phyloP scores from a whole-genome alignment of 2,113 vertebrate species.

The Ranitomeya imitator region DNA sequence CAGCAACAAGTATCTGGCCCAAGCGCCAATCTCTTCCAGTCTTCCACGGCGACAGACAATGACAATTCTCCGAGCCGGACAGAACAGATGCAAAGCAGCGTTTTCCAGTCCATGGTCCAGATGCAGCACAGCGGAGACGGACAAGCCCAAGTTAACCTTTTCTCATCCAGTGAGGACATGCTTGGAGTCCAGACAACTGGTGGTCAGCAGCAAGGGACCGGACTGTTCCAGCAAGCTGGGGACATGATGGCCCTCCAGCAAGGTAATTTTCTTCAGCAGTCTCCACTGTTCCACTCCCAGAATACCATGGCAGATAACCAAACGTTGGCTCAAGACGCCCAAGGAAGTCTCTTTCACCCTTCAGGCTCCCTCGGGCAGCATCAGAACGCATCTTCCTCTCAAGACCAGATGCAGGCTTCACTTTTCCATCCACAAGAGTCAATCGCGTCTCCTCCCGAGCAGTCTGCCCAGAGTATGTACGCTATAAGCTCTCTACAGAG shows the following conservation, averaged over 20 bases:
- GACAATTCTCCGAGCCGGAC: slow-evolving; percentile 72
- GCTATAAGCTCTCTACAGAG: slow-evolving; percentile 74
- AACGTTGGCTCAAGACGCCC: slow-evolving; percentile 76
- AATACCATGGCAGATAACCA: slow-evolving; percentile 82
- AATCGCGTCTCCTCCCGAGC: slow-evolving; percentile 83
- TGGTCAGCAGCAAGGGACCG: slow-evolving; percentile 79
- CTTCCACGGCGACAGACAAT: slow-evolving; percentile 71
- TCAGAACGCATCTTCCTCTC: slow-evolving; percentile 80
- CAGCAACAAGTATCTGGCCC: slow-evolving; percentile 79
- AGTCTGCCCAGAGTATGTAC: slow-evolving; percentile 84
- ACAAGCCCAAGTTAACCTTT: slow-evolving; percentile 77
- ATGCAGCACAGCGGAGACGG: slow-evolving; percentile 77
- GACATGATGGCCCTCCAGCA: slow-evolving; percentile 90
- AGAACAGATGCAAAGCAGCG: slow-evolving; percentile 75
- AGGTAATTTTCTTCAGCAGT: slow-evolving; percentile 85
- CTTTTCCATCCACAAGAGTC: slow-evolving; percentile 85
- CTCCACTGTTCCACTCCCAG: slow-evolving; percentile 87
- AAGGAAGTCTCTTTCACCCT: slow-evolving; percentile 77
- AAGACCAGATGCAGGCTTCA: slow-evolving; percentile 87
- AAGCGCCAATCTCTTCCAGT: slow-evolving; percentile 75
- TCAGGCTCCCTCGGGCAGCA: slow-evolving; percentile 77
- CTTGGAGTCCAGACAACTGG: slow-evolving; percentile 73
- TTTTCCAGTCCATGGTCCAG: slow-evolving; percentile 82
- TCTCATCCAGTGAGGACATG: slow-evolving; percentile 80
- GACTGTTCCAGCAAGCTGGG: slow-evolving; percentile 85